Base-by-base conservation (phyloP, 1,140 invertebrate species). In the Solen grandis region DNA sequence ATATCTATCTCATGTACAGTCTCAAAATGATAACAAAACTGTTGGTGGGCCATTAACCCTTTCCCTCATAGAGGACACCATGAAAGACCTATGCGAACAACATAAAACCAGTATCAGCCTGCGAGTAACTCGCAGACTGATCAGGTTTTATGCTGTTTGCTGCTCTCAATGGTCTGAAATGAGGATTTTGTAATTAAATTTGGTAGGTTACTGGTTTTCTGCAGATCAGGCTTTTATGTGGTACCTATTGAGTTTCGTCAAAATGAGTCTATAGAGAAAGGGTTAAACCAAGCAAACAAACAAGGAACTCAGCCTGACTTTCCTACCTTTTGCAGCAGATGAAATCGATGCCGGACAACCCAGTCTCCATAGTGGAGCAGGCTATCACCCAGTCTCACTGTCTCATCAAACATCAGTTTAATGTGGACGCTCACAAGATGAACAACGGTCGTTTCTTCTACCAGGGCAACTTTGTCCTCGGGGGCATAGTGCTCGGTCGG, bases 291-390 rank as follows among this genome's bases (percentile, higher is more conserved):
- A 10, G 41, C 41, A 8, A 19, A 19, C 41, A 10, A 46, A 46
- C 19, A 8, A 8, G 8, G 19, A 68, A 41, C 22, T 38, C n/a
- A 68, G 29, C 29, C 19, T n/a, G n/a, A n/a, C 35, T 59, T 13
- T 10, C 5, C 27, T 13, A 22, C 14, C 5, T 31, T n/a, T 65
- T 84, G 2, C 59, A 83, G 68, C 79, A 80, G 19, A 70, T 85
- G 29, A 84, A 81, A 31, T 80, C 50, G 35, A 29, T 82, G 13
- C 82, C 83, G 35, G 78, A 85, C 13, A 85, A 78, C 25, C 81
- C 79, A 25, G 78, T 88, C 22, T 84, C 84, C n/a, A 27, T 68
- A 22, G 63, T 88, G 25, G 84, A 85, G 31, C 87, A 88, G 54
- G 84, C 84, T 19, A 55, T 83, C 19, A 70, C 80, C 2, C 77